Percentiles rank a stretch among this genome's conserved stretches.
These are phyloP conservation scores for Geococcyx californianus DNA, from an alignment of 2,113 vertebrate genomes.

Conservation along the genomic window DNA sequence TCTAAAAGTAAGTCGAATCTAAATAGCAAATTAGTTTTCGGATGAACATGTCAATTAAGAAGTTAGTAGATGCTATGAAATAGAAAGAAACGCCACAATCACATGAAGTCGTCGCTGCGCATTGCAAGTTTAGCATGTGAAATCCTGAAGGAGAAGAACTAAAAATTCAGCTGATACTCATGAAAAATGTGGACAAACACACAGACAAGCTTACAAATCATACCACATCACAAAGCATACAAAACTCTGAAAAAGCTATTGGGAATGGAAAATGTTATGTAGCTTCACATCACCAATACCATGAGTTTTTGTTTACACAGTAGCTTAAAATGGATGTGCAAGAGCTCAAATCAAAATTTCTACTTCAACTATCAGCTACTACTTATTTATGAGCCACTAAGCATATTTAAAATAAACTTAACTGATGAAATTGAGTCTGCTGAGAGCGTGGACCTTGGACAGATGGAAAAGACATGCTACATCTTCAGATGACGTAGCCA, in stretches of 20 bases:
- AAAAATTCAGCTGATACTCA: neutral
- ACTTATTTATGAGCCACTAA: neutral
- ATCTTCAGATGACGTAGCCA: neutral
- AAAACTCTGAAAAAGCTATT: neutral
- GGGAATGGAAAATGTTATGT: neutral
- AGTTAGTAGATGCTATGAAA: neutral
- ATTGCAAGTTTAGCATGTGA: neutral
- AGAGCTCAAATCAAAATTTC: neutral
- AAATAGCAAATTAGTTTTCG: neutral
- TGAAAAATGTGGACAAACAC: neutral
- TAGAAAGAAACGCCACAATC: neutral
- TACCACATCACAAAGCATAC: neutral
- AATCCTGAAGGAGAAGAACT: neutral
- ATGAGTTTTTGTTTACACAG: neutral
- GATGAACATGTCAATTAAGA: neutral
- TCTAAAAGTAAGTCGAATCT: neutral
- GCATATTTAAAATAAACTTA: neutral
- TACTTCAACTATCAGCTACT: neutral
- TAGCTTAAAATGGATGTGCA: neutral
- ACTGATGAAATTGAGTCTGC: neutral
- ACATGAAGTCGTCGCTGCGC: rapidly evolving
- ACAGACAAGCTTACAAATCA: neutral
- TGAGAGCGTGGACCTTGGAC: neutral
- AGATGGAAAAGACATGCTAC: neutral
- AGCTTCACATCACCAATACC: neutral